These are phyloP conservation scores for Butastur rufipennis DNA, from an alignment of 2,113 vertebrate genomes.

Conservation along the genomic window DNA sequence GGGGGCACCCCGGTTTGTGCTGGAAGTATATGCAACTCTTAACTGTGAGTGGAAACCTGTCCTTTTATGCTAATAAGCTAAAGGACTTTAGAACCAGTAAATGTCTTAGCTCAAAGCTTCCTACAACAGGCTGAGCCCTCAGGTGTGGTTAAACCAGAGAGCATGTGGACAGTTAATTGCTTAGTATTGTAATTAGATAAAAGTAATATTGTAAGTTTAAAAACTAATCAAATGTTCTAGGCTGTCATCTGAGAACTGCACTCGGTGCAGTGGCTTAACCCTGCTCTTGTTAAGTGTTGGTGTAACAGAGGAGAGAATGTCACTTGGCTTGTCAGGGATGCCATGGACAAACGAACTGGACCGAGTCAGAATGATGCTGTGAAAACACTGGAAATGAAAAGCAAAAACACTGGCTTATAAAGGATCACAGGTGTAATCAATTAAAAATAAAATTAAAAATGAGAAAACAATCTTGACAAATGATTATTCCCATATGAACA, in stretches of 20 bases:
- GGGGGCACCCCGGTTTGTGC: not conserved
- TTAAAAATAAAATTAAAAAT: not conserved
- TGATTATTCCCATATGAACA: not conserved
- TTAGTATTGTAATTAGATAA: not conserved
- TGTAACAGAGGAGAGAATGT: not conserved
- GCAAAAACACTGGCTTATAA: not conserved
- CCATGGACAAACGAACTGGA: accelerated
- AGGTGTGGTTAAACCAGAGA: not conserved
- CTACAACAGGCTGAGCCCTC: not conserved
- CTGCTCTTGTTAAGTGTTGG: not conserved
- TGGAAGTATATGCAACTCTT: not conserved
- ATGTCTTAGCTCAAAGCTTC: not conserved
- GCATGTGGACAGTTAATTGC: not conserved
- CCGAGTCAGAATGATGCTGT: not conserved
- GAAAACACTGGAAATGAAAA: not conserved
- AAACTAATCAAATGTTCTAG: not conserved
- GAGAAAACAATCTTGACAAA: not conserved
- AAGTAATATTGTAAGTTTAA: not conserved
- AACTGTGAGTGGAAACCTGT: not conserved
- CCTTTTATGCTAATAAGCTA: not conserved
- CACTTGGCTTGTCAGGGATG: not conserved
- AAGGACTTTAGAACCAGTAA: not conserved
- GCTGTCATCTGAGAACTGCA: not conserved
- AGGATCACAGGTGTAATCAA: not conserved
- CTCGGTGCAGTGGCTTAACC: not conserved